These are phyloP conservation scores for Poeciliopsis paucimaculata DNA, from an alignment of 2,797 vertebrate species.

Conservation along the genomic window DNA sequence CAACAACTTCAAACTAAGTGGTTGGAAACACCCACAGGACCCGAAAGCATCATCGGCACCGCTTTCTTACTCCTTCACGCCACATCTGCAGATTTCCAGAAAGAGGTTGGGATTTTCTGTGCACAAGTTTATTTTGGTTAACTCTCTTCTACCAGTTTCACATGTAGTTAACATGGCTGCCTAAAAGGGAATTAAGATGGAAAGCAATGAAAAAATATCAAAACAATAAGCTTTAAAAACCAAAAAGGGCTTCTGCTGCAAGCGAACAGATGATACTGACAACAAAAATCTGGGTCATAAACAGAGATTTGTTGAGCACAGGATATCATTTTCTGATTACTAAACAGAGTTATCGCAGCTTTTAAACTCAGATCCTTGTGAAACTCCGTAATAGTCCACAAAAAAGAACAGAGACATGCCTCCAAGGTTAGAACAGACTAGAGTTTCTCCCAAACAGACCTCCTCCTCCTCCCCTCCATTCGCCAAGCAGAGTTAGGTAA, in stretches of 20 bases:
- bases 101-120: neutral
- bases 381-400: neutral
- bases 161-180: neutral
- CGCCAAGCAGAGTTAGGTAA: constrained; percentile 11
- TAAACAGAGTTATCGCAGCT: constrained; percentile 6
- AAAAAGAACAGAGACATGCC: neutral
- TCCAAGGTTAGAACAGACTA: constrained; percentile 15
- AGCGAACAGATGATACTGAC: neutral
- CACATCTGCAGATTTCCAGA: neutral
- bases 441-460: constrained; percentile 9
- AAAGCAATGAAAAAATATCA: neutral
- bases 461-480: neutral
- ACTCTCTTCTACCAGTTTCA: neutral
- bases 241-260: neutral
- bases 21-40: constrained; percentile 10
- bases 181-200: neutral
- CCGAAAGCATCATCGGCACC: neutral
- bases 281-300: neutral
- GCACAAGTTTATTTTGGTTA: neutral
- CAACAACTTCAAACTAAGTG: constrained; percentile 4
- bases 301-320: neutral
- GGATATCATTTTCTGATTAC: neutral
- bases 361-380: neutral
- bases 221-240: neutral
- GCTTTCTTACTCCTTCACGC: constrained; percentile 5